A percentile compares a stretch with the other conserved stretches of the same genome.
These are phyloP conservation scores for Ophthalmolycus amberensis DNA, from an alignment of 2,113 vertebrate genomes.

Conservation along the genomic window DNA sequence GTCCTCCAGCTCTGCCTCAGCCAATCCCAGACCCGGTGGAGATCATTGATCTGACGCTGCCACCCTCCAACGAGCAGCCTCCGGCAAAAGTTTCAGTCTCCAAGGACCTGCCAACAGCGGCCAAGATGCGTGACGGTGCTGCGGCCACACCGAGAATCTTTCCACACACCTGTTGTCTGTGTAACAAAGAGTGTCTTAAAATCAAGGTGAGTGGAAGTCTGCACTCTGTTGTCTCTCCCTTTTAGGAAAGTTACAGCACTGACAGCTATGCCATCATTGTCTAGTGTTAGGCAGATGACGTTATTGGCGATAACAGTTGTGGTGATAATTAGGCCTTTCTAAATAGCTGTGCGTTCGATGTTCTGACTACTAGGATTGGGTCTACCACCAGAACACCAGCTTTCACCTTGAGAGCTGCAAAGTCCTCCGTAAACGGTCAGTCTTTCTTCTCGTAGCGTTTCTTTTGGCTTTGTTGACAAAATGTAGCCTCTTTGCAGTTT, in stretches of 20 bases:
- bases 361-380: constrained; percentile 87
- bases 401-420: constrained; percentile 90
- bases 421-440: constrained; percentile 88
- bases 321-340: constrained; percentile 47
- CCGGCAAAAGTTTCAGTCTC: constrained; percentile 2
- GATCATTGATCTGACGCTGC: not conserved
- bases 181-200: constrained; percentile 92
- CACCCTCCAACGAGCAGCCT: not conserved
- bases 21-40: not conserved
- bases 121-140: constrained; percentile 97
- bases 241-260: not conserved
- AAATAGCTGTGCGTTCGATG: constrained; percentile 75
- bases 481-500: too few relatives aligned
- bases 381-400: constrained; percentile 90
- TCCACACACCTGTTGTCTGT: constrained; percentile 97
- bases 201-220: constrained; percentile 91
- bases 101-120: constrained; percentile 86
- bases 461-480: too few relatives aligned
- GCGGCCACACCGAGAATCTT: constrained; percentile 91
- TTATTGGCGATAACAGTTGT: too few relatives aligned
- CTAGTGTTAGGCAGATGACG: too few relatives aligned
- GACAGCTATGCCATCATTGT: too few relatives aligned
- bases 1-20: not conserved
- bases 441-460: constrained; percentile 7
- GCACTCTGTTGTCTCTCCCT: constrained; percentile 35